Percentiles rank a stretch among this genome's conserved stretches.
These are phyloP conservation scores for Cetoscarus ocellatus DNA, from an alignment of 2,797 vertebrate species.

Conservation along the genomic window DNA sequence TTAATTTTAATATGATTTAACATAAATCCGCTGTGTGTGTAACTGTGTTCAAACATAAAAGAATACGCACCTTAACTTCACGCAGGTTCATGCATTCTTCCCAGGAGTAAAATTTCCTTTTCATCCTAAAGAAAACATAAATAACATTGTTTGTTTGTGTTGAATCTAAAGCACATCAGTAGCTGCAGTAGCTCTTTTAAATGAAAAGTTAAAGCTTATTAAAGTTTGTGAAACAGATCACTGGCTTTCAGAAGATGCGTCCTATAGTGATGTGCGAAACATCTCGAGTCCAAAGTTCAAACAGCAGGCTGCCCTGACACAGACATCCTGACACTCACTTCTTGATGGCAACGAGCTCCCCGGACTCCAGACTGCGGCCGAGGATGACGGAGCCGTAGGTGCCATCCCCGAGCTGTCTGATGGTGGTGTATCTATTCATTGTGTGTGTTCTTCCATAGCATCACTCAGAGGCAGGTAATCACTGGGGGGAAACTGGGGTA, in stretches of 20 bases:
- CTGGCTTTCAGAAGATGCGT: no score
- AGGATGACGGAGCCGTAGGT: conserved; percentile 97
- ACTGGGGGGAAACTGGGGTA: conserved; percentile 36
- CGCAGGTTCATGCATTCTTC: conserved; percentile 98
- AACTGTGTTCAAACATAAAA: neutral
- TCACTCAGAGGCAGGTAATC: conserved; percentile 38
- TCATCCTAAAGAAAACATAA: conserved; percentile 88
- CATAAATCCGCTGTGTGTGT: neutral
- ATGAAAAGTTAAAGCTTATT: neutral
- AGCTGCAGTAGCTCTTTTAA: neutral
- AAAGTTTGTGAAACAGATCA: neutral
- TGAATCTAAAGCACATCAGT: neutral
- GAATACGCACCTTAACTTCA: conserved; percentile 92
- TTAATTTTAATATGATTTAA: no score
- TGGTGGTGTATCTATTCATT: conserved; percentile 96
- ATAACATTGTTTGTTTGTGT: neutral
- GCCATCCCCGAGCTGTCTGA: conserved; percentile 96
- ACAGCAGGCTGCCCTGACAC: neutral
- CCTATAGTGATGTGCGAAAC: neutral
- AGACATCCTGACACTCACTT: conserved; percentile 89
- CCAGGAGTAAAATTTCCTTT: conserved; percentile 98
- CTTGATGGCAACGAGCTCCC: conserved; percentile 96
- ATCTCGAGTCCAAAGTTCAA: neutral
- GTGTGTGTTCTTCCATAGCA: conserved; percentile 69
- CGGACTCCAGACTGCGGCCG: conserved; percentile 93